Percentiles rank a stretch among this genome's conserved stretches.
These are phyloP conservation scores for Dendrophyllia cribrosa DNA, from an alignment of 64 coral and sea anemone genomes.

Conservation along the genomic window DNA sequence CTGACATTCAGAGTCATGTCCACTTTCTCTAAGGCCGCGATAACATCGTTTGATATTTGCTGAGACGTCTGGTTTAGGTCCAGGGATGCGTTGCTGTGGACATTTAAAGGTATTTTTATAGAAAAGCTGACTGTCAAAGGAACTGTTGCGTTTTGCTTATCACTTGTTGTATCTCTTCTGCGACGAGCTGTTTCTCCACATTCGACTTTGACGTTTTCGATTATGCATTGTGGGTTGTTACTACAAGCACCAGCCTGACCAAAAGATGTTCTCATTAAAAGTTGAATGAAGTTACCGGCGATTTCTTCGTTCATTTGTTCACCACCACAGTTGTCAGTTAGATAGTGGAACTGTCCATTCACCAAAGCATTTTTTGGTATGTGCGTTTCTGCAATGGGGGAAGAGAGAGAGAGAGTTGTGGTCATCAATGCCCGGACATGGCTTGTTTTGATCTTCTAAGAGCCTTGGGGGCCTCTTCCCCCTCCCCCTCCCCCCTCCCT, in stretches of 20 bases:
- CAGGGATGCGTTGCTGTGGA: background rate
- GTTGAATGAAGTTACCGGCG: constrained; percentile 10
- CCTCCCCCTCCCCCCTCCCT: too few relatives aligned
- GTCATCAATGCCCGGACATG: background rate
- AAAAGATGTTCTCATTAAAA: background rate
- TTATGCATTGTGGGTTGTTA: background rate
- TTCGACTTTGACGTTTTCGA: constrained; percentile 16
- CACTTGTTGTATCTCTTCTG: constrained; percentile 8
- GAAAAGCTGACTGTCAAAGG: constrained; percentile 18
- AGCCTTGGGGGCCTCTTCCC: too few relatives aligned
- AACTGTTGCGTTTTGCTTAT: background rate
- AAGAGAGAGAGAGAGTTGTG: background rate
- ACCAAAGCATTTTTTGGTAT: background rate
- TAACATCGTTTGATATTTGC: background rate
- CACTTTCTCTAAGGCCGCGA: background rate
- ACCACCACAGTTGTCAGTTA: background rate
- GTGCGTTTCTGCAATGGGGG: background rate
- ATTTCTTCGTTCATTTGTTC: background rate
- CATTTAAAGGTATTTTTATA: background rate
- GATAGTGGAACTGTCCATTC: constrained; percentile 1
- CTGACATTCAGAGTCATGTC: constrained; percentile 3
- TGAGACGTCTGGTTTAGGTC: constrained; percentile 1
- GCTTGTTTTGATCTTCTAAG: too few relatives aligned
- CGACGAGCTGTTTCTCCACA: background rate
- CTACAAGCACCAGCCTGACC: background rate